These are phyloP conservation scores for Scaptomyza caliginosa DNA, from an alignment of 2,888 invertebrate genomes.

Conservation along the genomic window DNA sequence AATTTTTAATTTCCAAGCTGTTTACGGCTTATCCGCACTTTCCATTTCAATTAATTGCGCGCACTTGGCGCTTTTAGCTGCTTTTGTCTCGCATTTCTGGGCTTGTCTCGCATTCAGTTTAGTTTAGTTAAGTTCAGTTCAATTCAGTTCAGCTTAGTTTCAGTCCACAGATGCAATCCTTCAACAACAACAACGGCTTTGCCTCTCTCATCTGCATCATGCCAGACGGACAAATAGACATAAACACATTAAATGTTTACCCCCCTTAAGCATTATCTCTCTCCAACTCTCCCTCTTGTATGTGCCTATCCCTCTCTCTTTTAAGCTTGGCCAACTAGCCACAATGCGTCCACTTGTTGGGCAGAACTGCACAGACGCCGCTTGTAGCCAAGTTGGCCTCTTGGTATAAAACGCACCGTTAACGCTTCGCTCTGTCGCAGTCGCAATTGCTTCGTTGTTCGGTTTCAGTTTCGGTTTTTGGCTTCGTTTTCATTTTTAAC, in stretches of 20 bases:
- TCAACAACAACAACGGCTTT: conserved; percentile 9
- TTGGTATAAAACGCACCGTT: conserved; percentile 64
- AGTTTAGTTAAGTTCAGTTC: neutral
- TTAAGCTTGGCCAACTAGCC: conserved; percentile 4
- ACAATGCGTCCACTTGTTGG: conserved; percentile 62
- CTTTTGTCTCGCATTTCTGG: conserved; percentile 34
- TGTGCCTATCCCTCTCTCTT: conserved; percentile 1
- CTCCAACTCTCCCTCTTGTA: neutral
- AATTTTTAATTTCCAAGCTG: conserved; percentile 56
- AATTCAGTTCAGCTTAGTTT: neutral
- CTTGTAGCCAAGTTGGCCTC: conserved; percentile 43
- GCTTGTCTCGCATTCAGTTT: conserved; percentile 24
- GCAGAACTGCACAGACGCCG: conserved; percentile 53
- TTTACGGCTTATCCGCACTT: conserved; percentile 45
- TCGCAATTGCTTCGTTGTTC: conserved; percentile 59
- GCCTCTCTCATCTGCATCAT: conserved; percentile 38
- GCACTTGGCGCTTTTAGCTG: conserved; percentile 48
- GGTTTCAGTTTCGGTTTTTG: conserved; percentile 44
- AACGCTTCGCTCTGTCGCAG: conserved; percentile 65
- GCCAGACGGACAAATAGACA: neutral
- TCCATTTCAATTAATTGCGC: conserved; percentile 75
- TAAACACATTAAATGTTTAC: neutral
- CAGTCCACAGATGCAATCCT: conserved; percentile 36
- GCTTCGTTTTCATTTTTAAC: conserved; percentile 21
- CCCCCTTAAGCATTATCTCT: neutral